phyloP scores from a whole-genome alignment of 2,113 vertebrate species.

The Eurystomus gularis region DNA sequence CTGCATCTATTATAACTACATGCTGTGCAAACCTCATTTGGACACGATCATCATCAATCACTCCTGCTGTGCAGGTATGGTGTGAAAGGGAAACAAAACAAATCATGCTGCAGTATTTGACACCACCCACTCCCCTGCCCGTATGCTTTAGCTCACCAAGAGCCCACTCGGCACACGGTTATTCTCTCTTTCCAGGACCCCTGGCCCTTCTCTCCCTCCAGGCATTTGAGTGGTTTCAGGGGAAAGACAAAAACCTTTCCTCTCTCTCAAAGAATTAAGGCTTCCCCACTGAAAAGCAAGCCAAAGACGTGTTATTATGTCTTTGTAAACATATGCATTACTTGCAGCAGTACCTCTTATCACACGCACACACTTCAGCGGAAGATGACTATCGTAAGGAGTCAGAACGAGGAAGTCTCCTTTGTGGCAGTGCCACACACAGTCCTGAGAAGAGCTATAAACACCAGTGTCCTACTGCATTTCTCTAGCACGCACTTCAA shows the following conservation, averaged over 20 bases:
- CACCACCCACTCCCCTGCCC: background rate
- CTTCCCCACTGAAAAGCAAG: background rate
- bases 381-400: background rate
- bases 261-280: background rate
- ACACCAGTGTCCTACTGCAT: background rate
- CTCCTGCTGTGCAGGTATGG: conserved; percentile 47
- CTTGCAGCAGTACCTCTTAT: background rate
- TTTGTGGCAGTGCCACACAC: background rate
- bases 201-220: background rate
- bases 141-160: background rate
- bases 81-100: conserved; percentile 48
- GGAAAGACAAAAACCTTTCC: background rate
- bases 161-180: background rate
- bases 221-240: background rate
- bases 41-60: conserved; percentile 41
- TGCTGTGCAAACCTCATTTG: conserved; percentile 52
- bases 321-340: background rate
- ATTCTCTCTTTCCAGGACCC: background rate
- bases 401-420: background rate
- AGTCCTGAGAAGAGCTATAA: background rate
- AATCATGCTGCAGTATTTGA: conserved; percentile 23
- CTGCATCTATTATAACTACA: conserved; percentile 1
- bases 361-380: background rate
- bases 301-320: too few species aligned
- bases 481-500: background rate